phyloP scores from a whole-genome alignment of 2,797 vertebrate species.

The Amniataba percoides region DNA sequence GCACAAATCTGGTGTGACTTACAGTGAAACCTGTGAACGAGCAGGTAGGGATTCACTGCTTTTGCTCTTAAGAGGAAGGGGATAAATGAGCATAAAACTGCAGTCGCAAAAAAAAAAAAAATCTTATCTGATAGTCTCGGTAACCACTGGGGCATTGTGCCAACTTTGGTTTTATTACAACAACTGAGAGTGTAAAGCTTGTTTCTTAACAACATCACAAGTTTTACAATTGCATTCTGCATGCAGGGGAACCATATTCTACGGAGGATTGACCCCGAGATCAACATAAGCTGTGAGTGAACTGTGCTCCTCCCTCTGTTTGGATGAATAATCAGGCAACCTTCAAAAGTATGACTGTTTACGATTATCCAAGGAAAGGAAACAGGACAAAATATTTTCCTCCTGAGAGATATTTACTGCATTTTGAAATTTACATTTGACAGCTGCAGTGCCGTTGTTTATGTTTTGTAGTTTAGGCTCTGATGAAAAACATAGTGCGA shows the following conservation, averaged over 20 bases:
- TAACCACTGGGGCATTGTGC: background rate
- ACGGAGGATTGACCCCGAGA: constrained; percentile 45
- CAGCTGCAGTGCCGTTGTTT: constrained; percentile 56
- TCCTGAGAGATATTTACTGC: constrained; percentile 55
- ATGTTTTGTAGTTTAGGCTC: constrained; percentile 53
- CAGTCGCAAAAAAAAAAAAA: background rate
- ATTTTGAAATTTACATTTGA: constrained; percentile 53
- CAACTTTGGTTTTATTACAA: constrained; percentile 8
- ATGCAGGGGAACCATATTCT: constrained; percentile 29
- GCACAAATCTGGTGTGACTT: constrained; percentile 23
- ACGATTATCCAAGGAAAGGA: constrained; percentile 28
- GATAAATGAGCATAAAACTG: constrained; percentile 3
- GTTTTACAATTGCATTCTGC: constrained; percentile 29
- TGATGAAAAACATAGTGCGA: constrained; percentile 65
- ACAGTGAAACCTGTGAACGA: constrained; percentile 1
- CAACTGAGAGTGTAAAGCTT: constrained; percentile 7
- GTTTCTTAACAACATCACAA: constrained; percentile 27
- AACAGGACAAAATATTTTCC: constrained; percentile 26
- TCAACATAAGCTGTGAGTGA: constrained; percentile 47
- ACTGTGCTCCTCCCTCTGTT: constrained; percentile 24
- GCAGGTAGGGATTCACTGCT: constrained; percentile 9
- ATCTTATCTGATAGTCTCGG: constrained; percentile 24
- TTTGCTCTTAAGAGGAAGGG: background rate
- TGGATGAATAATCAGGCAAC: constrained; percentile 45
- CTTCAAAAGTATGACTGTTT: constrained; percentile 43